Conservation (phyloP, 1,140 invertebrate genomes). For the Anoplophora glabripennis region DNA sequence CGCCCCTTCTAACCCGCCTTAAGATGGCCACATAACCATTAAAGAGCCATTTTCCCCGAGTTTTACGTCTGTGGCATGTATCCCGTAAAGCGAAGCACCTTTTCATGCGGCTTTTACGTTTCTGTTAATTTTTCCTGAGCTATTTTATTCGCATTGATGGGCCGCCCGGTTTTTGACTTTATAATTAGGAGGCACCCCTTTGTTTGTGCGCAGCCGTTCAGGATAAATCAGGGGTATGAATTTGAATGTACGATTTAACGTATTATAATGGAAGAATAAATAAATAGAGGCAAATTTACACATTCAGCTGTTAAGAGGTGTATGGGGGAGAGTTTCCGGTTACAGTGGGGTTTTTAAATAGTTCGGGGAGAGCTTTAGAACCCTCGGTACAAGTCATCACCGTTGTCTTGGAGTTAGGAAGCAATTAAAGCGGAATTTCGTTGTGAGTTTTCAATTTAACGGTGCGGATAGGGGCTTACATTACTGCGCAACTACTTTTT, state of each 20-base stretch:
- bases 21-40: constrained; percentile 29
- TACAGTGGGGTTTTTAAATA: constrained; percentile 16
- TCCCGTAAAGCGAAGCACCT: constrained; percentile 22
- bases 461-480: no score
- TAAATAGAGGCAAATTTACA: constrained; percentile 41
- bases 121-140: constrained; percentile 5
- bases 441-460: no score
- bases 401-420: not conserved
- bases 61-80: constrained; percentile 19
- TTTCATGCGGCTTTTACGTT: constrained; percentile 22
- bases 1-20: constrained; percentile 21
- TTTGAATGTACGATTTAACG: constrained; percentile 38
- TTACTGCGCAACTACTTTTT: no score
- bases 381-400: not conserved
- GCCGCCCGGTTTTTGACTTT: constrained; percentile 30
- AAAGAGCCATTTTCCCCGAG: constrained; percentile 29
- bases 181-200: constrained; percentile 29
- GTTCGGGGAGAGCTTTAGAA: not conserved
- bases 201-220: constrained; percentile 28
- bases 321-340: constrained; percentile 31
- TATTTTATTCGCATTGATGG: no score
- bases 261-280: constrained; percentile 39
- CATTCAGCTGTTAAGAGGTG: constrained; percentile 36
- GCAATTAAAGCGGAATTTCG: no score
- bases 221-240: constrained; percentile 35